A percentile compares a stretch with the other conserved stretches of the same genome.
Evolutionary conservation across 2,113 vertebrate genomes (phyloP).

Genomic region (Takifugu bimaculatus): DNA sequence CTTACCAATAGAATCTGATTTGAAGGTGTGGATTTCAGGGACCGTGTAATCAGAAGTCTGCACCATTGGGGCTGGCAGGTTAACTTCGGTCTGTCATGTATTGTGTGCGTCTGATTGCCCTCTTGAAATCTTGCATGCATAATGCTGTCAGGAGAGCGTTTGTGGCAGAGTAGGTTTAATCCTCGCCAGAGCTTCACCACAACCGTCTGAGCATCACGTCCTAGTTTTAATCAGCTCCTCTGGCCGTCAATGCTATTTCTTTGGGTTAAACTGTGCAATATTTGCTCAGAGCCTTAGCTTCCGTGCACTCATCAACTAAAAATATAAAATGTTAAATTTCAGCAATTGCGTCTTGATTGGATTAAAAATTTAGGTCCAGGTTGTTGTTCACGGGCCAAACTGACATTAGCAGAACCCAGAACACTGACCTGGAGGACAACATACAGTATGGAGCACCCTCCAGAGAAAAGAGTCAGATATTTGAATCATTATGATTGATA

Average conservation of each 20-base stretch:
- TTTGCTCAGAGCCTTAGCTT: too few relatives aligned
- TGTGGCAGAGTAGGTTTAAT: slow-evolving; percentile 20
- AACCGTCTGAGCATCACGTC: not conserved
- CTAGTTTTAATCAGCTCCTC: not conserved
- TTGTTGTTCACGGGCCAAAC: too few relatives aligned
- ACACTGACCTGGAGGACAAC: too few relatives aligned
- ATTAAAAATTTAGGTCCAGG: too few relatives aligned
- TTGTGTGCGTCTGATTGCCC: slow-evolving; percentile 46
- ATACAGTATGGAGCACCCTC: too few relatives aligned
- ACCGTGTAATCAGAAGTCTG: not conserved
- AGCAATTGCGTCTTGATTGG: too few relatives aligned
- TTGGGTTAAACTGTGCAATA: not conserved
- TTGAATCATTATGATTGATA: too few relatives aligned
- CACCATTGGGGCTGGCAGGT: slow-evolving; percentile 6
- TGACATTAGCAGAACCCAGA: too few relatives aligned
- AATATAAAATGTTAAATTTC: too few relatives aligned
- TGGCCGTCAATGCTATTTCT: not conserved
- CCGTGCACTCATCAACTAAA: too few relatives aligned
- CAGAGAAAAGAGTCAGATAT: too few relatives aligned
- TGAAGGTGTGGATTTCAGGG: not conserved
- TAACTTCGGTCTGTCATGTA: slow-evolving; percentile 32
- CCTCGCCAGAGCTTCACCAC: slow-evolving; percentile 14
- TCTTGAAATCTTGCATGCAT: slow-evolving; percentile 22
- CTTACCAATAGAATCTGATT: not conserved
- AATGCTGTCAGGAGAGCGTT: slow-evolving; percentile 32